Evolutionary conservation across 30 jellyfish, hydroid and myxozoan species (phyloP).

Genomic region (Clytia hemisphaerica): DNA sequence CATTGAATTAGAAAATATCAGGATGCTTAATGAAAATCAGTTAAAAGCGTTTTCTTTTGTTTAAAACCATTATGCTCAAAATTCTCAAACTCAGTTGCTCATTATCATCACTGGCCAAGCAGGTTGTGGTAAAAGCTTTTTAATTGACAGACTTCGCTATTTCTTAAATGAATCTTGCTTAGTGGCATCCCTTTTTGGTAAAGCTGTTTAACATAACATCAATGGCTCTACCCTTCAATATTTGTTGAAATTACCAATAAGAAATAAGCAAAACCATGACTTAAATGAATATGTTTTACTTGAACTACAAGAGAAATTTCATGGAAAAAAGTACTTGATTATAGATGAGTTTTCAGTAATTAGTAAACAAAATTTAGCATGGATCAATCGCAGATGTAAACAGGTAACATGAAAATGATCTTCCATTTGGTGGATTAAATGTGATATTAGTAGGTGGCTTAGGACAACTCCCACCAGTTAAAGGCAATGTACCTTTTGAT

Average conservation of each 20-base stretch:
- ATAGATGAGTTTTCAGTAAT: conserved; percentile 31
- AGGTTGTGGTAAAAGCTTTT: conserved; percentile 31
- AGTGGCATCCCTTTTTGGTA: neutral
- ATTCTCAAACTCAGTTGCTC: neutral
- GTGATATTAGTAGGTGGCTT: conserved; percentile 22
- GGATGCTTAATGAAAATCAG: conserved; percentile 2
- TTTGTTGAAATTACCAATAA: conserved; percentile 11
- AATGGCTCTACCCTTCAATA: conserved; percentile 21
- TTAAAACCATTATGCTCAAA: neutral
- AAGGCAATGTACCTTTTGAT: conserved; percentile 14
- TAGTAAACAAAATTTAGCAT: conserved; percentile 15
- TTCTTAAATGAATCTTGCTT: neutral
- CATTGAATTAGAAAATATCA: neutral
- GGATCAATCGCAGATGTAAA: conserved; percentile 20
- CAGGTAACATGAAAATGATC: conserved; percentile 18
- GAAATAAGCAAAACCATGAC: neutral
- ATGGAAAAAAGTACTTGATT: neutral
- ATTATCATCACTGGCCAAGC: conserved; percentile 13
- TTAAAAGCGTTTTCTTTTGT: conserved; percentile 6
- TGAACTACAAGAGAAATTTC: neutral
- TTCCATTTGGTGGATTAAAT: conserved; percentile 21
- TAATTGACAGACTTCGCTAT: conserved; percentile 9
- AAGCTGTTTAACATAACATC: conserved; percentile 19
- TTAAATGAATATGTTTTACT: neutral
- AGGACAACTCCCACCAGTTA: conserved; percentile 39